Base-by-base conservation (phyloP, 2,888 invertebrate species). In the Bellardia pandia region DNA sequence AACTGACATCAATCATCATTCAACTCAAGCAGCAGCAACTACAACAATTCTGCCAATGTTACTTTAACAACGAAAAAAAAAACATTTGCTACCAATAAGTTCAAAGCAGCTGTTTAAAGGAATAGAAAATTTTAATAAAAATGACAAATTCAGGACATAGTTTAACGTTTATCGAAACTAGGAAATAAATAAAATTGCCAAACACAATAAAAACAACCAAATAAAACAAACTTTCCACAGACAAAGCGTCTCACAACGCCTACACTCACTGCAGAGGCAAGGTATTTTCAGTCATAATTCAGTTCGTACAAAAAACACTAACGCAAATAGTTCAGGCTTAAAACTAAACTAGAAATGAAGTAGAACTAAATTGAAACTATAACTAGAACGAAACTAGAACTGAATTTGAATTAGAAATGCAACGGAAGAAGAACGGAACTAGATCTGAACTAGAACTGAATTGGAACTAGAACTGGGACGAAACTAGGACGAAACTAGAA, bases 1-100 rank as follows among this genome's bases (percentile, higher is more conserved):
- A 89, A 89, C 91, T 90, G 91, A 90, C 92, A 92, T 92, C 92
- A 92, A 92, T 92, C 92, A 92, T 92, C 85, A 84, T 80, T 84
- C 81, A 81, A 76, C 80, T 71, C 74, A 72, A 68, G 14, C 74
- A 62, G 42, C 83, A 78, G 71, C 53, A 68, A 60, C 64, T 37
- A 13, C 58, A 16, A 23, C 1, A 48, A 71, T 48, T 76, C 48
- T 45, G 30, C 45, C 23, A 76, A 40, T 30, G 42, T n/a, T 62
- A 30, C 56, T 16, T 9, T 23, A 23, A 23, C 23, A 23, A 23
- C 23, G 23, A 23, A 23, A 23, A 30, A 58, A 48, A 51, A 71
- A 42, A 69, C 75, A 86, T 23, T 75, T 75, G 58, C 76, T 58
- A 51, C 16, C 78, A 80, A 69, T 60, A 69, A 33, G 11, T 9